Evolutionary conservation across 92 coral and sea anemone species (phyloP), one percentile per base, ranked within the genome.

Genomic region (Epizoanthus fatuus): DNA sequence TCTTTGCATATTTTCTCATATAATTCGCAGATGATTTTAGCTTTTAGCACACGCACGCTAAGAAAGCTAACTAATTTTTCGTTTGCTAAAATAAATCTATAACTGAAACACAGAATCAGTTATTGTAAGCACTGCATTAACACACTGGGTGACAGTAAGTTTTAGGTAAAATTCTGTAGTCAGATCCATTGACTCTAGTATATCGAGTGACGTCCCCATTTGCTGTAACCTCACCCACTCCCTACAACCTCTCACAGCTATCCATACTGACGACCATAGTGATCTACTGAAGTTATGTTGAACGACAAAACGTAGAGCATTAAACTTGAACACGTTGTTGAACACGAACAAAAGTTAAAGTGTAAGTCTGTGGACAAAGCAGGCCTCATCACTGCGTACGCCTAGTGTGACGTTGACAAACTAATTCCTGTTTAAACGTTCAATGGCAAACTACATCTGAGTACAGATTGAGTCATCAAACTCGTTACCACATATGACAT

Each of bases 21-120:
- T 63, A 67, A 73, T 86, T 86, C 66, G 66, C 85, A 58, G 89
- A 76, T 87, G 75, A 72, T 64, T 74, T 76, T 76, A 65, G 54
- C 63, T 83, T 87, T 91, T 87, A 91, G 60, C 89, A 57, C 75
- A 32, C 69, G 56, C 69, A 67, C 52, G 94, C 87, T 87, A 87
- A 87, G 54, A 84, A 75, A 58, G 15, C 49, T 53, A 65, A 40
- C 81, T 74, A 80, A 80, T 67, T 87, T 74, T 80, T 74, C 84
- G 25, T 63, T 38, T 17, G 69, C 38, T 59, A 75, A 56, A 56
- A 75, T 75, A 15, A 56, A 60, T 55, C 51, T 25, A 5, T 15
- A 75, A 6, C 45, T 42, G 47, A 19, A 20, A 62, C 17, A 77
- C 44, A 77, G 15, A 12, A 12, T 59, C 44, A 39, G 6, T 22